Base-by-base conservation (phyloP, 1,140 invertebrate genomes). In the Drosophila bocqueti region DNA sequence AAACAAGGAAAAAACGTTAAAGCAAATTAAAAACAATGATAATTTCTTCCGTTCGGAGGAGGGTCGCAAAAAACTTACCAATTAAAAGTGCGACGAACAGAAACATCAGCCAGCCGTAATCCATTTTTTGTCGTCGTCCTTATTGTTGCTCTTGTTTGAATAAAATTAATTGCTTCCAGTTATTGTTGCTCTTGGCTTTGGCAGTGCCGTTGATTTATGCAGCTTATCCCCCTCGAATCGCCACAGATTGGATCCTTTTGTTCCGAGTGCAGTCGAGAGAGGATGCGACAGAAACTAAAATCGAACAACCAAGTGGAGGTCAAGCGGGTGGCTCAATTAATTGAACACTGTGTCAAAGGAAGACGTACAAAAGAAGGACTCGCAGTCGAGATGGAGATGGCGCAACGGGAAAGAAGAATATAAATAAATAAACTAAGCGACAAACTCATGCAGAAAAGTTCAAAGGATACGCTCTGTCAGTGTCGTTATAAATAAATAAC, bases 401-500 rank as follows among this genome's bases (percentile, higher is more conserved):
- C 26, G 40, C 46, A 66, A 46, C 26, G 29, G 36, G 31, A 57
- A 43, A 58, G 62, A 58, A 38, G 43, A 73, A 77, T 78, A 61
- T 66, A 58, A 78, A 69, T 69, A 68, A 81, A 81, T 81, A 75
- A 84, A 81, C 69, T 76, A 67, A 74, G 67, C 80, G 87, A 89
- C 78, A 84, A 89, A 79, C 76, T 77, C 83, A 89, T 89, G 84
- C 83, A 83, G 81, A 84, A 75, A 84, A 89, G 81, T 90, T 90
- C 81, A 89, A 89, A 89, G 83, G 83, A 87, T 87, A 87, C 72
- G 78, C 75, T 73, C 66, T 71, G 73, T 31, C 72, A 80, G 66
- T 84, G 81, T 85, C 81, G 81, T 81, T 90, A 89, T 89, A 89
- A 89, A 89, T 89, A 89, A 89, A 85, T 89, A 85, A 89, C 81